These are phyloP conservation scores for Coccyzus lansbergi DNA, from an alignment of 2,797 vertebrate genomes.

Conservation along the genomic window DNA sequence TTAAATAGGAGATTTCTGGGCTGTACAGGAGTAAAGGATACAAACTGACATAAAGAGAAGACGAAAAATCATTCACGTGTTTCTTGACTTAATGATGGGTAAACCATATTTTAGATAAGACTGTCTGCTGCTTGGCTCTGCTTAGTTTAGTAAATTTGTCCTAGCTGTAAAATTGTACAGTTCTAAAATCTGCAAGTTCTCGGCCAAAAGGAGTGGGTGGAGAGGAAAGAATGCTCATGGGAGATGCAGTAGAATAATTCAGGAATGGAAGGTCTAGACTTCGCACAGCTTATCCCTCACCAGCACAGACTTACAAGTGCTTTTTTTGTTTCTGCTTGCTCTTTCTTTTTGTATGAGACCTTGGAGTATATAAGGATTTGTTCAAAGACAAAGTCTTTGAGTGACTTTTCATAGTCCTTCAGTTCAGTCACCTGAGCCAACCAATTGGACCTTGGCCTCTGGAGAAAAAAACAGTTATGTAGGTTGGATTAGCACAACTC, in stretches of 20 bases:
- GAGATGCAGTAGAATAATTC: background rate
- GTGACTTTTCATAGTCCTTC: background rate
- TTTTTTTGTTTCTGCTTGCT: background rate
- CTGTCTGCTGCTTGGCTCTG: background rate
- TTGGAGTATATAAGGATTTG: background rate
- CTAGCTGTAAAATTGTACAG: background rate
- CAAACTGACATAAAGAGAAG: background rate
- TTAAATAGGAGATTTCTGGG: background rate
- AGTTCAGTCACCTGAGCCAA: background rate
- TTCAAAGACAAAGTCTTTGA: background rate
- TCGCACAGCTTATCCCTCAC: background rate
- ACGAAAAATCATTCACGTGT: background rate
- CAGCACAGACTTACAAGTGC: rapidly evolving
- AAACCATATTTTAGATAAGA: background rate
- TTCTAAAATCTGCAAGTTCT: background rate
- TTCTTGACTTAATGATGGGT: background rate
- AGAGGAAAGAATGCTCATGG: background rate
- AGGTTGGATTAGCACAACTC: background rate
- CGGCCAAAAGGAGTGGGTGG: background rate
- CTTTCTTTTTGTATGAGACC: background rate
- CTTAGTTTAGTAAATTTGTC: background rate
- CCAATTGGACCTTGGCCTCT: background rate
- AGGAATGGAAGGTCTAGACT: background rate
- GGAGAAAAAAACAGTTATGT: background rate
- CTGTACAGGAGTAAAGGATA: background rate